A percentile compares a stretch with the other conserved stretches of the same genome.
phyloP scores from a whole-genome alignment of 1,140 invertebrate genomes.

The Hetaerina americana region DNA sequence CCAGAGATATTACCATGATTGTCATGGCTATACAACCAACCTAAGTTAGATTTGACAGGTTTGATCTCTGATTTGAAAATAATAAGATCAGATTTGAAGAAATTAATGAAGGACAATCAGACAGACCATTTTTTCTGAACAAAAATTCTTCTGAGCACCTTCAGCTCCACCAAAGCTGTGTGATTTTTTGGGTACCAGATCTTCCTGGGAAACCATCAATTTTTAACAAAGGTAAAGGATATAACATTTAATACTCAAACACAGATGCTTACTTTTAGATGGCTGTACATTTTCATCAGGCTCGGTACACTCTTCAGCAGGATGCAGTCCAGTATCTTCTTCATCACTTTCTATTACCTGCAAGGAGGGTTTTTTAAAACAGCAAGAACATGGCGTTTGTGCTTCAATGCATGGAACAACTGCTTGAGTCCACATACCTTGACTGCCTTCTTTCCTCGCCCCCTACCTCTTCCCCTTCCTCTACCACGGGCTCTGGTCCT shows the following conservation, averaged over 20 bases:
- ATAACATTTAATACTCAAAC: no score
- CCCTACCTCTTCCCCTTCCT: conserved; percentile 49
- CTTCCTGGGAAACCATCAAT: conserved; percentile 3
- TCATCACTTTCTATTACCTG: conserved; percentile 55
- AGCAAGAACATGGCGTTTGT: no score
- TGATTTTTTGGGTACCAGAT: no score
- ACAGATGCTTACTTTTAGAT: conserved; percentile 34
- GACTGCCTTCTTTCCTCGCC: conserved; percentile 54
- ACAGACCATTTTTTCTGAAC: background rate
- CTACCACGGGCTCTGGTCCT: conserved; percentile 48
- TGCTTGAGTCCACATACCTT: conserved; percentile 36
- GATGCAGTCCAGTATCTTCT: conserved; percentile 39
- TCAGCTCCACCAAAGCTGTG: no score
- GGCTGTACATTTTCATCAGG: conserved; percentile 38
- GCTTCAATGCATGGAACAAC: no score
- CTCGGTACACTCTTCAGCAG: conserved; percentile 20
- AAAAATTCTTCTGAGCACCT: conserved; percentile 6
- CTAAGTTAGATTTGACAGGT: no score
- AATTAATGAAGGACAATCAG: background rate
- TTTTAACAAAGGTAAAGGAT: no score
- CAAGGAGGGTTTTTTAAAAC: conserved; percentile 10
- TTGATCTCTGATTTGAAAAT: no score
- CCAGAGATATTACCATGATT: no score
- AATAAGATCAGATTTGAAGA: no score
- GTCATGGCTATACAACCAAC: no score